Evolutionary conservation across 2,888 invertebrate genomes (phyloP).

Genomic region (Opisthograptis luteolata): DNA sequence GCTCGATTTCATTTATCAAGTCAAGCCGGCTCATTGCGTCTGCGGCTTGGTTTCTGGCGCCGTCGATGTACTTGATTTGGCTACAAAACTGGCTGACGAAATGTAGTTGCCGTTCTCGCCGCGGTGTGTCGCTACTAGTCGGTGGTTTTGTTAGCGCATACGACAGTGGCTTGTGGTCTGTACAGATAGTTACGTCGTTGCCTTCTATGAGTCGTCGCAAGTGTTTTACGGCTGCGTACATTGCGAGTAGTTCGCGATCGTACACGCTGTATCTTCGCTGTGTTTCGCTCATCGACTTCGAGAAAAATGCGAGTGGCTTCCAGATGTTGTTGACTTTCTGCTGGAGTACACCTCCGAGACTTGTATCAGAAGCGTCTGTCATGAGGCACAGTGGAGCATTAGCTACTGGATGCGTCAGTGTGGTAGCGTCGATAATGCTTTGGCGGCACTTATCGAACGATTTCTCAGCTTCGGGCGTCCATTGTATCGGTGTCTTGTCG

Average conservation of each 20-base stretch:
- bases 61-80: constrained; percentile 25
- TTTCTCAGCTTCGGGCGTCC: constrained; percentile 27
- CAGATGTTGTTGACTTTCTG: constrained; percentile 34
- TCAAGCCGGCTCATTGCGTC: constrained; percentile 51
- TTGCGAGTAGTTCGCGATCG: not conserved
- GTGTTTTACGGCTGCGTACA: constrained; percentile 12
- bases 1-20: constrained; percentile 32
- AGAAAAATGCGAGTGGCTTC: constrained; percentile 26
- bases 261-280: constrained; percentile 21
- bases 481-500: constrained; percentile 40
- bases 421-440: too few relatives aligned
- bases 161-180: constrained; percentile 23
- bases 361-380: constrained; percentile 55
- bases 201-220: constrained; percentile 23
- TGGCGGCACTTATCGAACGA: too few relatives aligned
- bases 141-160: constrained; percentile 14
- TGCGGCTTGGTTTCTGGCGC: constrained; percentile 50
- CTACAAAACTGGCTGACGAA: constrained; percentile 26
- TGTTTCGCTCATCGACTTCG: constrained; percentile 12
- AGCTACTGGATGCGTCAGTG: constrained; percentile 28
- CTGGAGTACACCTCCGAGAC: constrained; percentile 56
- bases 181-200: constrained; percentile 13
- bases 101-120: constrained; percentile 17
- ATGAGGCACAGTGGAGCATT: constrained; percentile 28
- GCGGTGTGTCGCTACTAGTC: constrained; percentile 9